A percentile compares a stretch with the other conserved stretches of the same genome.
These are phyloP conservation scores for Pterocles gutturalis DNA, from an alignment of 2,113 vertebrate genomes.

Conservation along the genomic window DNA sequence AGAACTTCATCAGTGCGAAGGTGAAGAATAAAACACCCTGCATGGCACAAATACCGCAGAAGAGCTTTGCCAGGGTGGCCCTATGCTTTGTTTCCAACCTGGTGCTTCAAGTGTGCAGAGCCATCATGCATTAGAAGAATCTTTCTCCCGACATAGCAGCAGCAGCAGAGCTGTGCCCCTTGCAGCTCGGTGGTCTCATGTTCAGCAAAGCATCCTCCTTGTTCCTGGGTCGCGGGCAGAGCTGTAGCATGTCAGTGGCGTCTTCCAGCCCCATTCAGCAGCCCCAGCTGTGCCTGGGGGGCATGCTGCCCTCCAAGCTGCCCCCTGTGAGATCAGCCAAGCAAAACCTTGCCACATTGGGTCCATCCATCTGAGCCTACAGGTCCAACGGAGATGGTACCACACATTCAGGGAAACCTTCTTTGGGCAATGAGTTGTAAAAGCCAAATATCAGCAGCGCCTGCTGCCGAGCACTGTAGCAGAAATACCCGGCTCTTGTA, in stretches of 20 bases:
- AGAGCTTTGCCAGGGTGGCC: background rate
- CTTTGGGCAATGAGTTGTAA: fast-evolving
- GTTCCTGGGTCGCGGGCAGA: fast-evolving
- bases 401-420: background rate
- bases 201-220: background rate
- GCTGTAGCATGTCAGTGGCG: fast-evolving
- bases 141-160: background rate
- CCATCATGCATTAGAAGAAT: background rate
- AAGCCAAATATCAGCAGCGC: background rate
- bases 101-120: background rate
- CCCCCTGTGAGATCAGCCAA: fast-evolving
- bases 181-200: background rate
- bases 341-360: fast-evolving
- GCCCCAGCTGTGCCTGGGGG: background rate
- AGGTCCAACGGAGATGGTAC: fast-evolving
- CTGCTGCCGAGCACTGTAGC: background rate
- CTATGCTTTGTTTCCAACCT: background rate
- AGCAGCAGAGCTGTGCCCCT: background rate
- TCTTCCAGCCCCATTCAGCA: background rate
- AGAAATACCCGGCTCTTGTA: background rate
- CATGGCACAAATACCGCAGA: background rate
- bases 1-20: background rate
- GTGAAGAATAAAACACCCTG: background rate
- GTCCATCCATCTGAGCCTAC: fast-evolving
- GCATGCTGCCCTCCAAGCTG: fast-evolving